Evolutionary conservation across 2,797 vertebrate genomes (phyloP), one percentile per base, ranked within the genome.

Genomic region (Potorous gilbertii): DNA sequence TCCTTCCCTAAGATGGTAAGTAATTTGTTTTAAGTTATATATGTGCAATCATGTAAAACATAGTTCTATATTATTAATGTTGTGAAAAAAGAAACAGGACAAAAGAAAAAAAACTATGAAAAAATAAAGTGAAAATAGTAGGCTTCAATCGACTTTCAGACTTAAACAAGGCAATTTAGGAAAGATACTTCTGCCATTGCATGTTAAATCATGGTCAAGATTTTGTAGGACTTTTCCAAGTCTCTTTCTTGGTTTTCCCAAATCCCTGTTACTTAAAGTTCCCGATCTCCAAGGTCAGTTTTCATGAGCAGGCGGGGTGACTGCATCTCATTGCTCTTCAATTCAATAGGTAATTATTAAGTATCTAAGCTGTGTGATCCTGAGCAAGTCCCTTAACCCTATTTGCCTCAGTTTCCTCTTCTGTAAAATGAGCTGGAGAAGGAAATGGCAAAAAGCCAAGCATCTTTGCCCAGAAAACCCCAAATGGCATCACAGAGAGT

Each of bases 271-370:
- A 50, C 90, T 91, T 66, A 93, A 50, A 54, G 93, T 91, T 93
- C 3, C 55, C 95, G n/a, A 94, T 57, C 29, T 56, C 91, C 31
- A 5, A 40, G 2, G 28, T 96, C 56, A 92, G 31, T 95, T 66
- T 94, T 97, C 46, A 92, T 92, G 66, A 95, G n/a, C 21, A 29
- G n/a, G 81, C 24, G 94, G 92, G 16, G 21, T 91, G 59, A 87
- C 81, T n/a, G 3, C 59, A 89, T 54, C 57, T n/a, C 14, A 28
- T 93, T 8, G 92, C 21, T 40, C 2, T 66, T 21, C 57, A 92
- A 18, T 34, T 27, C 8, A 1, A 11, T 12, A 34, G 40, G 46
- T 54, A 54, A 93, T 74, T 62, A 66, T 66, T 74, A 40, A 74
- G 62, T 74, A 5, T 18, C n/a, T 74, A n/a, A 31, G 10, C 29